Base-by-base conservation (phyloP, 2,113 vertebrate genomes). In the Alces alces region DNA sequence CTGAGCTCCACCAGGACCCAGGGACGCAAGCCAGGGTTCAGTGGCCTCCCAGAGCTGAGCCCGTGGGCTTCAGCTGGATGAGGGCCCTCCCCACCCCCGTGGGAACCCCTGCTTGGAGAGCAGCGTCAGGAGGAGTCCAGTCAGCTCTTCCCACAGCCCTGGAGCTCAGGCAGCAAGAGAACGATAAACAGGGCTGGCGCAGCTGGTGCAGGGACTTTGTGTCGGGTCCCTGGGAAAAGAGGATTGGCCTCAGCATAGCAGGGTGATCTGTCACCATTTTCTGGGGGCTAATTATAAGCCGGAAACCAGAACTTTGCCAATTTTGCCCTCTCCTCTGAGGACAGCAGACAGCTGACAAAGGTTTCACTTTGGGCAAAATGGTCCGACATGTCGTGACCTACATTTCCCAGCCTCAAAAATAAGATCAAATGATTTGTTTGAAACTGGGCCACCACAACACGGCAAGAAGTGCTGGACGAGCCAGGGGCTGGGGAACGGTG, bases 221-320 rank as follows among this genome's bases (percentile, higher is more conserved):
- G n/a, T 83, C 19, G 6, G 52, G n/a, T 61, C 94, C 86, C 45
- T 61, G n/a, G 78, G 54, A 8, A 57, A 54, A 52, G 13, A 30
- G 58, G 78, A 45, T 11, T 10, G 55, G 60, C 82, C 54, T 95
- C 16, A 4, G 21, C 64, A 52, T 16, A 79, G 79, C 50, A 16
- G 11, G n/a, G 55, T 17, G 70, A 93, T 93, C 93, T 84, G 57
- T 94, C 94, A 88, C 94, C 79, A 43, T 88, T 60, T 96, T 92
- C 57, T 85, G 33, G 61, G 39, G 73, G 89, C 79, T 96, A 89
- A 97, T 97, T 92, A 96, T 93, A 96, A 92, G 79, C 33, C 27
- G 0, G 82, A 95, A 97, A 73, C 58, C 82, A 95, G 95, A 92
- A 70, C 64, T 13, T 7, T 1, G 54, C 95, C 73, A 36, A 84